Conservation (phyloP, 2,888 invertebrate genomes). For the Abrostola triplasia region DNA sequence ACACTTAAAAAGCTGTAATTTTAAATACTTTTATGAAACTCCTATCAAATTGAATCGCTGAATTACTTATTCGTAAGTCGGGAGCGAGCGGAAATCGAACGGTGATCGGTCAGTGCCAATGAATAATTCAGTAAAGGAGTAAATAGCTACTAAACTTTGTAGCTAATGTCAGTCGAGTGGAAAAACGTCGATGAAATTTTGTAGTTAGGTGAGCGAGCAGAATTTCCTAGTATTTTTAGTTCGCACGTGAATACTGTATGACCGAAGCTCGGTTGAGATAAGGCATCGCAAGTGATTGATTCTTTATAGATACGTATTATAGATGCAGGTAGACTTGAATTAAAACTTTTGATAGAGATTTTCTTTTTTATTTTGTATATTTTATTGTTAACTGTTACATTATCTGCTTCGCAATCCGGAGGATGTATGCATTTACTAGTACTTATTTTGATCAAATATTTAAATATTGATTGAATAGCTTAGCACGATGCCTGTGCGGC, state of each 20-base stretch:
- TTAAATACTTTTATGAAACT: constrained; percentile 59
- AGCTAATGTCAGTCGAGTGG: constrained; percentile 34
- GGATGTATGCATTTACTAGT: no score
- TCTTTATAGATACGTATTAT: no score
- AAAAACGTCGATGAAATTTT: constrained; percentile 44
- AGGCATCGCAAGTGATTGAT: no score
- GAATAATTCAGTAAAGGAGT: constrained; percentile 65
- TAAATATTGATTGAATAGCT: no score
- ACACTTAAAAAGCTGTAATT: constrained; percentile 53
- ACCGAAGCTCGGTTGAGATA: background rate
- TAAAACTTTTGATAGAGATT: no score
- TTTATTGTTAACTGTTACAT: no score
- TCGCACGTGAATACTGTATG: constrained; percentile 1
- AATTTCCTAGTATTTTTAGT: constrained; percentile 36
- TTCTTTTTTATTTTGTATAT: no score
- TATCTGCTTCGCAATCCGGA: no score
- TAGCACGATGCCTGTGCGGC: constrained; percentile 26
- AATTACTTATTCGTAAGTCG: constrained; percentile 63
- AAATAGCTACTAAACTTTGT: constrained; percentile 49
- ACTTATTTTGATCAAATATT: background rate
- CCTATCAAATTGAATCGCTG: constrained; percentile 72
- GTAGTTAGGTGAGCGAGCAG: constrained; percentile 14
- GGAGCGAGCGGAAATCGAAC: constrained; percentile 51
- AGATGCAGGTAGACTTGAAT: no score
- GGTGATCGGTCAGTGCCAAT: constrained; percentile 66